Evolutionary conservation across 2,113 vertebrate genomes (phyloP), one percentile per base, ranked within the genome.

Genomic region (Cricetomys ansorgei): DNA sequence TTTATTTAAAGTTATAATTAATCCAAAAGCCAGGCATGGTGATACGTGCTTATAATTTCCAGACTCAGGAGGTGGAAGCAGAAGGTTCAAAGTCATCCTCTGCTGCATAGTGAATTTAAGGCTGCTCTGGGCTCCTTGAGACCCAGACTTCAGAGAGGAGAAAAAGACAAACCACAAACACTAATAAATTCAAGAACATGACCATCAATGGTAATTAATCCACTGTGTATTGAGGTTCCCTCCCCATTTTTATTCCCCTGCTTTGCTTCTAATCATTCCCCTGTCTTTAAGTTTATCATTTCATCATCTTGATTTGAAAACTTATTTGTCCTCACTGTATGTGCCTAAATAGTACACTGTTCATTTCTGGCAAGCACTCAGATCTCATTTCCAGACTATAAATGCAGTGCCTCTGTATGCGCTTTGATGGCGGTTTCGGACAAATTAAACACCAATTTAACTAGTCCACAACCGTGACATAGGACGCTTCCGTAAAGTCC

Each of bases 381-480:
- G 43, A 43, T 75, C 55, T 85, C 27, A n/a, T 80, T 94, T 87
- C 67, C 7, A 48, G 89, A 10, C 29, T 85, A 2, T 67, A 76
- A 72, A 7, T 77, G 72, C 73, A 80, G 17, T 95, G 53, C 8
- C 59, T 94, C 40, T 34, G 21, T 86, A 3, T 92, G 73, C 15
- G 83, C 45, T 96, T 70, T 76, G 65, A 89, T 89, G n/a, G 75
- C 86, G 27, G 48, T 34, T 93, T 96, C 92, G 84, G 43, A 85
- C 80, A 91, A 62, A 16, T 69, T 12, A 40, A 87, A 55, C 15
- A 29, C n/a, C 43, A 70, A 0, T 79, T 64, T 80, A 95, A 67
- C 37, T 40, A 50, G 53, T n/a, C 8, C 10, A 57, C 62, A 43
- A 17, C 13, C 0, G 87, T 34, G 7, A 53, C 67, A 79, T 59